Evolutionary conservation across 2,113 vertebrate genomes (phyloP).

Genomic region (Trematomus loennbergii): DNA sequence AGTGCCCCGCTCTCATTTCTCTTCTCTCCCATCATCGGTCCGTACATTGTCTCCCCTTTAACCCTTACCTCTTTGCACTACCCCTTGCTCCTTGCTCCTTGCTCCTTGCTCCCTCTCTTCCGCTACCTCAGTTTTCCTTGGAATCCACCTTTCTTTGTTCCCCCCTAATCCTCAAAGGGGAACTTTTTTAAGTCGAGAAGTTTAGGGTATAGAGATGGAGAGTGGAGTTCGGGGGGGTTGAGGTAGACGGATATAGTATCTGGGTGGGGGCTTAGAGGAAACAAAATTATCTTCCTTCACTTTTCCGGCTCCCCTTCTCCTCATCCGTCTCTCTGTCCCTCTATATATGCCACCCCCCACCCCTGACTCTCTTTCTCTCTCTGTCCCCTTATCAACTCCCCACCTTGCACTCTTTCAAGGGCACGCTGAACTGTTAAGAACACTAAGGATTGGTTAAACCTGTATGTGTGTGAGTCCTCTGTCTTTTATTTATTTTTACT

Average conservation of each 20-base stretch:
- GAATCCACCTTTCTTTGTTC: constrained; percentile 80
- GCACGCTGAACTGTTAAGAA: constrained; percentile 75
- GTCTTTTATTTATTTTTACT: constrained; percentile 7
- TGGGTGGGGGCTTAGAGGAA: constrained; percentile 70
- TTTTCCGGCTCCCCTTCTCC: constrained; percentile 46
- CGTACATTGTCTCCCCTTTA: constrained; percentile 56
- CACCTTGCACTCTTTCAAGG: constrained; percentile 79
- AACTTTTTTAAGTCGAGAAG: constrained; percentile 80
- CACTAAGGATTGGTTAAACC: constrained; percentile 54
- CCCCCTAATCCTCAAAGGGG: constrained; percentile 74
- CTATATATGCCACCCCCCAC: constrained; percentile 42
- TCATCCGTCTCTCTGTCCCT: constrained; percentile 55
- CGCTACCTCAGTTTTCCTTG: constrained; percentile 47
- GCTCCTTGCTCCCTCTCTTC: constrained; percentile 7
- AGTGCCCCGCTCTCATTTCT: constrained; percentile 22
- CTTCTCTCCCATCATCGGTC: constrained; percentile 26
- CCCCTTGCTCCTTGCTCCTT: constrained; percentile 25
- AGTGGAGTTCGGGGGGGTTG: not conserved
- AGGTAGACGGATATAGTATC: constrained; percentile 71
- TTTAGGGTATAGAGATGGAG: constrained; percentile 61
- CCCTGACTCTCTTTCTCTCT: constrained; percentile 36
- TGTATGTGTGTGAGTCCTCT: constrained; percentile 28
- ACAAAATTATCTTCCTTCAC: constrained; percentile 72
- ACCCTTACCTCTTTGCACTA: constrained; percentile 35
- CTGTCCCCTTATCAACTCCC: constrained; percentile 69